Evolutionary conservation across 2,113 vertebrate genomes (phyloP).

Genomic region (Chionis minor): DNA sequence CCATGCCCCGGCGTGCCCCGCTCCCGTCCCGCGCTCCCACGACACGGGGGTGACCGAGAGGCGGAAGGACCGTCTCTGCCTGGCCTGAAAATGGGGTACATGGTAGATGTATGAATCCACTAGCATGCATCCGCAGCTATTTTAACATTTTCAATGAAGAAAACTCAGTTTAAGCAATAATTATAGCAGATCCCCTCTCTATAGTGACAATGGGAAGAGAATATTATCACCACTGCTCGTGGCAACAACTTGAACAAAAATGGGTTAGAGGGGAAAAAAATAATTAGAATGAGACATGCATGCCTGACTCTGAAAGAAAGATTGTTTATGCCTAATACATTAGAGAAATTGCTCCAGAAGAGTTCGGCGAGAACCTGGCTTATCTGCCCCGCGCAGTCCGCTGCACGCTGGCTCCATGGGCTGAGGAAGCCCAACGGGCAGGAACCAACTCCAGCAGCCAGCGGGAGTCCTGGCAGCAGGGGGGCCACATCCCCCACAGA

Average conservation of each 20-base stretch:
- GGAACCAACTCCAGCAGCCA: background rate
- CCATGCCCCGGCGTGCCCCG: fast-evolving
- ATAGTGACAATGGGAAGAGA: background rate
- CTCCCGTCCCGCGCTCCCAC: background rate
- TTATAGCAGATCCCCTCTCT: background rate
- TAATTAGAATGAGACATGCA: slow-evolving; percentile 4
- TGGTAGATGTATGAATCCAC: background rate
- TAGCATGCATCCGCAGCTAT: background rate
- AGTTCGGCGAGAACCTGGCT: background rate
- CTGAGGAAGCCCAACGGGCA: background rate
- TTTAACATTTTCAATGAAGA: background rate
- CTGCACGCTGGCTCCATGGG: background rate
- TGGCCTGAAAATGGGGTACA: background rate
- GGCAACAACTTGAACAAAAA: slow-evolving; percentile 30
- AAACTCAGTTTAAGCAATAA: background rate
- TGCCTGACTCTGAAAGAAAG: background rate
- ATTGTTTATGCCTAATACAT: background rate
- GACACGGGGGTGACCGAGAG: fast-evolving
- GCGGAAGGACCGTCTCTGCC: background rate
- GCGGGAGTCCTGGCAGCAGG: background rate
- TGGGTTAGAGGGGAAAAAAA: background rate
- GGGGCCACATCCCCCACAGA: background rate
- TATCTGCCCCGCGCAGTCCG: background rate
- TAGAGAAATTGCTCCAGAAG: background rate
- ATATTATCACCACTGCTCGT: background rate